Evolutionary conservation across 2,113 vertebrate genomes (phyloP).

Genomic region (Lota lota): DNA sequence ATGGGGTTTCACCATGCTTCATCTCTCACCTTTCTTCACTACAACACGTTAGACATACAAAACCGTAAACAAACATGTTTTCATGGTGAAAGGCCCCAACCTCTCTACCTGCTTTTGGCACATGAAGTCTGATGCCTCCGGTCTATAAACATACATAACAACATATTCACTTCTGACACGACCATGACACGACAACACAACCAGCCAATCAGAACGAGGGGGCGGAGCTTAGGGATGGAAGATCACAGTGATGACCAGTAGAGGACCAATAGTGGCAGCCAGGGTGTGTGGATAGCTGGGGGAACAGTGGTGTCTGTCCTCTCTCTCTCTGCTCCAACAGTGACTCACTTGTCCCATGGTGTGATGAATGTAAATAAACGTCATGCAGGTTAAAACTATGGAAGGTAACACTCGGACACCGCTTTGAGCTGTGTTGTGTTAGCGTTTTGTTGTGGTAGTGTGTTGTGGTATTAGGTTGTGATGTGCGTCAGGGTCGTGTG

Average conservation of each 20-base stretch:
- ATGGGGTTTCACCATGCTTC: no score
- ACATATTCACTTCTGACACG: conserved; percentile 7
- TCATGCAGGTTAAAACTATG: no score
- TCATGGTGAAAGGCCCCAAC: background rate
- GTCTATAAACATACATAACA: conserved; percentile 14
- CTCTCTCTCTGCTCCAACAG: background rate
- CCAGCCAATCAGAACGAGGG: conserved; percentile 39
- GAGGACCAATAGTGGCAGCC: conserved; percentile 3
- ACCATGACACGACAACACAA: conserved; percentile 29
- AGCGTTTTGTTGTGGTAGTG: no score
- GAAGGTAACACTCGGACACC: no score
- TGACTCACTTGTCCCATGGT: no score
- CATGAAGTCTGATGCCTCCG: conserved; percentile 14
- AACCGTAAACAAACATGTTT: conserved; percentile 1
- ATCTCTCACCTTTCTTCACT: background rate
- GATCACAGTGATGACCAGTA: conserved; percentile 46
- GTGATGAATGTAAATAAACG: no score
- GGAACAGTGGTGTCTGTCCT: conserved; percentile 9
- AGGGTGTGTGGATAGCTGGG: background rate
- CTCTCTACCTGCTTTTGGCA: conserved; percentile 49
- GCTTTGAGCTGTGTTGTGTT: no score
- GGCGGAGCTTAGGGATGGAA: conserved; percentile 27
- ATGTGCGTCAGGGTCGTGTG: no score
- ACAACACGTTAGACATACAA: conserved; percentile 41
- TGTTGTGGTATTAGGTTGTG: no score